phyloP scores from a whole-genome alignment of 1,140 invertebrate genomes.

The Drosophila ambigua region DNA sequence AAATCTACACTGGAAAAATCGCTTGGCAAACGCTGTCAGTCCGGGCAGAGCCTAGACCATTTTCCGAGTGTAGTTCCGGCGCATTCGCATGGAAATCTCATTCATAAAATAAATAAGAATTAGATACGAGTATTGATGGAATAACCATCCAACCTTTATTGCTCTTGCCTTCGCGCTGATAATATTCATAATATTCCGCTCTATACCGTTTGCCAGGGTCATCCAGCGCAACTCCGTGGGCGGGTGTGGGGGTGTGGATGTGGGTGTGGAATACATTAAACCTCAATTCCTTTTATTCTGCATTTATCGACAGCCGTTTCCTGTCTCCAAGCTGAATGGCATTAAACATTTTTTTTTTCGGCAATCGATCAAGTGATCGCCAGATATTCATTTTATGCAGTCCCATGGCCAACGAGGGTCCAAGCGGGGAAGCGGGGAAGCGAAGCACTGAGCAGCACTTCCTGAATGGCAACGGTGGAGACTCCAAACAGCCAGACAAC shows the following conservation, averaged over 20 bases:
- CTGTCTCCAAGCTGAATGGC: conserved; percentile 37
- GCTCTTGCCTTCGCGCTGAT: background rate
- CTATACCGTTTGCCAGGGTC: conserved; percentile 4
- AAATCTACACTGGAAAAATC: background rate
- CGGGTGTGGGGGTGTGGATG: background rate
- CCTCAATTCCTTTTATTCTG: conserved; percentile 17
- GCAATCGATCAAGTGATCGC: conserved; percentile 33
- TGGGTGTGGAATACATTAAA: conserved; percentile 19
- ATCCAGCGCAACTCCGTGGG: too few species aligned
- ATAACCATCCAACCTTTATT: background rate
- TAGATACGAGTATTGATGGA: background rate
- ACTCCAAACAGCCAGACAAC: conserved; percentile 1
- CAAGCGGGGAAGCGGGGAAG: background rate
- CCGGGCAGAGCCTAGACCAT: too few species aligned
- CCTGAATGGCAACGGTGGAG: conserved; percentile 21
- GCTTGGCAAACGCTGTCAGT: too few species aligned
- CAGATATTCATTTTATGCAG: conserved; percentile 46
- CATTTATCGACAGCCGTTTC: conserved; percentile 28
- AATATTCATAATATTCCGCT: conserved; percentile 30
- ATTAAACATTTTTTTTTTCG: conserved; percentile 46
- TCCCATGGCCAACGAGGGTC: background rate
- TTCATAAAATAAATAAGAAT: background rate
- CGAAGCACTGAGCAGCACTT: conserved; percentile 31
- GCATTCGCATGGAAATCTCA: background rate
- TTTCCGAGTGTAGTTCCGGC: too few species aligned